Evolutionary conservation across 2,888 invertebrate genomes (phyloP).

Genomic region (Serrognathus titanus): DNA sequence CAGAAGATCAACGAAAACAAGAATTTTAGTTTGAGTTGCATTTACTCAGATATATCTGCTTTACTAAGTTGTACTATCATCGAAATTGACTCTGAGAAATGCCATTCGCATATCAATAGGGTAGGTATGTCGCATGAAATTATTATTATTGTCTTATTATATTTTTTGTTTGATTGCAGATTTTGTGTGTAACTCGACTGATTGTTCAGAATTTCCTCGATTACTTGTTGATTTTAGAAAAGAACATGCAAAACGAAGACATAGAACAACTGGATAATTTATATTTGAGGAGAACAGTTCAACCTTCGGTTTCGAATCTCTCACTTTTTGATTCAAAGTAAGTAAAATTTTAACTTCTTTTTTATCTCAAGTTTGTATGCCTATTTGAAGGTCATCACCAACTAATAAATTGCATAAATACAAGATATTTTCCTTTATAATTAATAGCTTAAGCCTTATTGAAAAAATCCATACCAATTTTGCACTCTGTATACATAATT

Average conservation of each 20-base stretch:
- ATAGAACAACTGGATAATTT: conserved; percentile 29
- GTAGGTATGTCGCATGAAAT: conserved; percentile 17
- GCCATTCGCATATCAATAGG: conserved; percentile 27
- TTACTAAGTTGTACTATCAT: conserved; percentile 26
- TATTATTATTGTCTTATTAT: background rate
- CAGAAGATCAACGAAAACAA: conserved; percentile 6
- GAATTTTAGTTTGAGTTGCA: conserved; percentile 22
- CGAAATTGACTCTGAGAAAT: conserved; percentile 24
- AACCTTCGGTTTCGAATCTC: background rate
- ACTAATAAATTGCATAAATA: too few relatives aligned
- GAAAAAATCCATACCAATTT: too few relatives aligned
- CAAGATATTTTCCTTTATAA: too few relatives aligned
- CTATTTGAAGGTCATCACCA: too few relatives aligned
- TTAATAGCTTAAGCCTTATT: too few relatives aligned
- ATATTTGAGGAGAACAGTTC: conserved; percentile 26
- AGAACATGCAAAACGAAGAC: conserved; percentile 30
- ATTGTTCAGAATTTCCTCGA: conserved; percentile 30
- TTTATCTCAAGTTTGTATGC: too few relatives aligned
- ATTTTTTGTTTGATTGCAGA: conserved; percentile 24
- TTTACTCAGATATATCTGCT: conserved; percentile 30
- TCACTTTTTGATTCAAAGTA: conserved; percentile 13
- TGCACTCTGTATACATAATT: too few relatives aligned
- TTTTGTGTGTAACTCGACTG: conserved; percentile 29
- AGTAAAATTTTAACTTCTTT: too few relatives aligned
- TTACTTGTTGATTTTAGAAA: conserved; percentile 31